Evolutionary conservation across 1,140 invertebrate species (phyloP).

Genomic region (Ceratina australensis): DNA sequence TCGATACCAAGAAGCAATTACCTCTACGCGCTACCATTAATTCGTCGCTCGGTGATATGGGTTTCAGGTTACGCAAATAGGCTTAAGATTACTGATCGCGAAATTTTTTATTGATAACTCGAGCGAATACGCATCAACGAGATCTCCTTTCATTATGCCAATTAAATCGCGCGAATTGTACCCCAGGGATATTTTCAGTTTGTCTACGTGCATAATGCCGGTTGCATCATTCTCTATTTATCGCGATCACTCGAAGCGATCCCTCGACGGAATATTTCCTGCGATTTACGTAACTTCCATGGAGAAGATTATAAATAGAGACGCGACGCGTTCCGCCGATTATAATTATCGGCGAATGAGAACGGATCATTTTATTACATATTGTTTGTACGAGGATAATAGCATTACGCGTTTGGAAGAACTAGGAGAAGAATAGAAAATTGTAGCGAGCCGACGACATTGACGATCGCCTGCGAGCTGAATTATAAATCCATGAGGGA

Average conservation of each 20-base stretch:
- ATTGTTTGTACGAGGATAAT: too few relatives aligned
- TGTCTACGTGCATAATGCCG: neutral
- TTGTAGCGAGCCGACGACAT: too few relatives aligned
- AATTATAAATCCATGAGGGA: too few relatives aligned
- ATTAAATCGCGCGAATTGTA: neutral
- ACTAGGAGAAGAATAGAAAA: too few relatives aligned
- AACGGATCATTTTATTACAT: neutral
- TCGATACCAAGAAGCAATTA: too few relatives aligned
- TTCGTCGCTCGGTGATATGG: too few relatives aligned
- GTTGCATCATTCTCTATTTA: neutral
- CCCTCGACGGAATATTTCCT: neutral
- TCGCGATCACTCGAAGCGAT: neutral
- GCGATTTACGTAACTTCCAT: slow-evolving; percentile 8
- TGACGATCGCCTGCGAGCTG: too few relatives aligned
- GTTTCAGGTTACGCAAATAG: too few relatives aligned
- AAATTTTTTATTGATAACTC: too few relatives aligned
- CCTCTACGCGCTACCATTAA: too few relatives aligned
- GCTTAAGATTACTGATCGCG: too few relatives aligned
- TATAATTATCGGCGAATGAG: slow-evolving; percentile 35
- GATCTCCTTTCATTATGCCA: neutral
- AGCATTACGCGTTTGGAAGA: too few relatives aligned
- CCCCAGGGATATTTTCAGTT: neutral
- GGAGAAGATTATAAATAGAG: neutral
- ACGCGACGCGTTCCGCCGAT: neutral
- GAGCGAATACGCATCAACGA: neutral